Evolutionary conservation across 2,797 vertebrate species (phyloP).

Genomic region (Poeciliopsis presidionis): DNA sequence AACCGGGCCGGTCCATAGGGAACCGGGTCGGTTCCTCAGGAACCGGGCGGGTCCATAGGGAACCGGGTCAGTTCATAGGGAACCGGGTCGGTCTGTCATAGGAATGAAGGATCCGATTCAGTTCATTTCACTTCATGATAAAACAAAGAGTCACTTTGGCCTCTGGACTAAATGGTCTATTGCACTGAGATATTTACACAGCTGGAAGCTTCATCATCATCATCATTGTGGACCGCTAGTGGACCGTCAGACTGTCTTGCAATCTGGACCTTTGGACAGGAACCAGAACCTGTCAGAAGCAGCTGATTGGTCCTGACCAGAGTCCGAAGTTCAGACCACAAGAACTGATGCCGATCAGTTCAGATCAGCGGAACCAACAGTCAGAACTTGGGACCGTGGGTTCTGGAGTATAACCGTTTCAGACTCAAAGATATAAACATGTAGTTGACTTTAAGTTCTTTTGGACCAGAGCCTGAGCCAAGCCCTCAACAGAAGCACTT

Average conservation of each 20-base stretch:
- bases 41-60: too few species aligned
- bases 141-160: conserved; percentile 22
- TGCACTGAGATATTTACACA: conserved; percentile 29
- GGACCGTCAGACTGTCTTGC: background rate
- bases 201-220: background rate
- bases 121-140: background rate
- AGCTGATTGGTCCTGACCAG: background rate
- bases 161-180: conserved; percentile 22
- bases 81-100: too few species aligned
- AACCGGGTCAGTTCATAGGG: too few species aligned
- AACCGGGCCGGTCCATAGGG: too few species aligned
- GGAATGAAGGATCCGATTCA: background rate
- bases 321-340: background rate
- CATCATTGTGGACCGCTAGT: background rate
- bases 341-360: background rate
- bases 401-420: background rate
- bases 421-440: background rate
- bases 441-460: background rate
- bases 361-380: background rate
- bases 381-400: background rate
- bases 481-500: background rate
- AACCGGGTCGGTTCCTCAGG: too few species aligned
- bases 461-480: background rate
- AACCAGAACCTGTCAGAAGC: background rate
- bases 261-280: background rate